Conservation (phyloP, 1,140 invertebrate species). For the Yoshiicerus persimilis region DNA sequence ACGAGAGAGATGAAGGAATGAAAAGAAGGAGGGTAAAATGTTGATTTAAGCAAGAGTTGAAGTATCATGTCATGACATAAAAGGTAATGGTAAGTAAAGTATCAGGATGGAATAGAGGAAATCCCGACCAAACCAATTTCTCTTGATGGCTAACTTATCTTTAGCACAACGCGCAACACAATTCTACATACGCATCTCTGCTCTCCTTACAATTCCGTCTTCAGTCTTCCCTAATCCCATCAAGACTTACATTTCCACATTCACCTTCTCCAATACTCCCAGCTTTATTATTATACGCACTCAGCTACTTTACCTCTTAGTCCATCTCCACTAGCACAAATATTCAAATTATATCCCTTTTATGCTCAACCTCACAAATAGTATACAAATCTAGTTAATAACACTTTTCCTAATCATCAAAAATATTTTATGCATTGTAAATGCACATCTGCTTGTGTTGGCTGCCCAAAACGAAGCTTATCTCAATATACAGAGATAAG, state of each 20-base stretch:
- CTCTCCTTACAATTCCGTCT: neutral
- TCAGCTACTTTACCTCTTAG: neutral
- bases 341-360: no score
- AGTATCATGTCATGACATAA: slow-evolving; percentile 14
- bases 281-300: no score
- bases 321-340: neutral
- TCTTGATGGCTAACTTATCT: slow-evolving; percentile 16
- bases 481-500: no score
- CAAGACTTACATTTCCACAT: neutral
- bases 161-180: neutral
- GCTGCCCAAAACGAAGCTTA: no score
- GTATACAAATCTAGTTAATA: no score
- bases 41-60: slow-evolving; percentile 20
- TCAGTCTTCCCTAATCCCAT: neutral
- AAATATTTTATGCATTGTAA: no score
- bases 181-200: neutral
- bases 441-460: no score
- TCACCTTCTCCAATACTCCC: neutral
- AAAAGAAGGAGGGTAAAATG: slow-evolving; percentile 3
- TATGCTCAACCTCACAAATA: no score
- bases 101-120: neutral
- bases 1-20: neutral
- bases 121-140: neutral
- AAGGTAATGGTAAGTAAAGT: slow-evolving; percentile 13
- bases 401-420: no score